Evolutionary conservation across 2,113 vertebrate species (phyloP).

Genomic region (Telmatochromis sp.): DNA sequence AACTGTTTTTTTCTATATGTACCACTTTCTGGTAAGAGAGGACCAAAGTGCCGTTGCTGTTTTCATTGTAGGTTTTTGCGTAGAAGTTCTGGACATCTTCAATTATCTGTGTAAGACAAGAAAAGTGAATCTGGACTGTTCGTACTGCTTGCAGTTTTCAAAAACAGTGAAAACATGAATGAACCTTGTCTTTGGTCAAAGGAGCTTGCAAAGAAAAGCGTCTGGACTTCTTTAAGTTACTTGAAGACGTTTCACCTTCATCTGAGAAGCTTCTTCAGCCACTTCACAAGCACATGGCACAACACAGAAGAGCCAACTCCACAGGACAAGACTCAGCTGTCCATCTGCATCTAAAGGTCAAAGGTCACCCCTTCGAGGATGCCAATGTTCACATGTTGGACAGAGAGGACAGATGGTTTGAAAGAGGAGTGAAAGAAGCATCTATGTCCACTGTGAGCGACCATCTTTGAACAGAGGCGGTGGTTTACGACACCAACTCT

Average conservation of each 20-base stretch:
- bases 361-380: accelerated
- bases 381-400: too few species aligned
- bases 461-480: too few species aligned
- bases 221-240: too few species aligned
- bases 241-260: too few species aligned
- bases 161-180: background rate
- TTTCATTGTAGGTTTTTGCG: constrained; percentile 66
- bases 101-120: constrained; percentile 74
- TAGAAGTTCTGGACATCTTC: constrained; percentile 84
- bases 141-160: background rate
- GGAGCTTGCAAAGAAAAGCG: accelerated
- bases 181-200: constrained; percentile 78
- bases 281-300: too few species aligned
- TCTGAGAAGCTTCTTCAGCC: too few species aligned
- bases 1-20: background rate
- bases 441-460: too few species aligned
- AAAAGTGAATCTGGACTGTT: background rate
- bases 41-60: constrained; percentile 64
- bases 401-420: too few species aligned
- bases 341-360: too few species aligned
- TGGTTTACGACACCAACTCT: accelerated
- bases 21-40: constrained; percentile 57
- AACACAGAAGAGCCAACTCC: too few species aligned
- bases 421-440: too few species aligned
- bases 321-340: too few species aligned